Conservation (phyloP, 2,797 vertebrate genomes). For the Otus scops region DNA sequence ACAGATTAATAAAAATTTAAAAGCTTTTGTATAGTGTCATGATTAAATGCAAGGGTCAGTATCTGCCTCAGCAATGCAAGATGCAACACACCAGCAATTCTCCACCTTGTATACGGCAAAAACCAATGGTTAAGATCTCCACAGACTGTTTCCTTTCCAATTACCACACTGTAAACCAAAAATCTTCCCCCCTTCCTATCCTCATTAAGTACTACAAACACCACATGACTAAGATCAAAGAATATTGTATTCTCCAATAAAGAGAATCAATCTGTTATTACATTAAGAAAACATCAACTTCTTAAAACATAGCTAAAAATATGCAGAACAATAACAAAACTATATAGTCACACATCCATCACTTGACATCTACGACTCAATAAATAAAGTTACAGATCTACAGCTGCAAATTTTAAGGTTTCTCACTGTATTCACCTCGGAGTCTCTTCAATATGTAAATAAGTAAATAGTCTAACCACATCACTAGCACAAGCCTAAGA, state of each 20-base stretch:
- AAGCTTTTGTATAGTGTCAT: background rate
- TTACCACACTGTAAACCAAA: background rate
- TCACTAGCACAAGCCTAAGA: background rate
- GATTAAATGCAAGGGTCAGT: background rate
- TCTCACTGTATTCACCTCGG: background rate
- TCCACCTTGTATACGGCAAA: background rate
- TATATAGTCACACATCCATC: background rate
- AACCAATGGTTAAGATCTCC: background rate
- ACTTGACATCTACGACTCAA: background rate
- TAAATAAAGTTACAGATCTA: background rate
- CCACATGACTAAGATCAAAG: conserved; percentile 10
- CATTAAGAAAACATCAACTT: conserved; percentile 6
- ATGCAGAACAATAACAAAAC: background rate
- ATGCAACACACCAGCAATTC: background rate
- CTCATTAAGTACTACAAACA: conserved; percentile 7
- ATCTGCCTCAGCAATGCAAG: background rate
- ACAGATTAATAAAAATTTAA: background rate
- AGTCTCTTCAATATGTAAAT: background rate
- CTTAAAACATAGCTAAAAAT: background rate
- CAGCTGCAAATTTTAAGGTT: background rate
- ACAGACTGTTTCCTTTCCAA: background rate
- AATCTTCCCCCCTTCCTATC: background rate
- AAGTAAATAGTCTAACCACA: background rate
- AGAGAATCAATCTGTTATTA: background rate
- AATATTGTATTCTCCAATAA: background rate